Conservation (phyloP, 2,888 invertebrate genomes). For the Eulithis prunata region DNA sequence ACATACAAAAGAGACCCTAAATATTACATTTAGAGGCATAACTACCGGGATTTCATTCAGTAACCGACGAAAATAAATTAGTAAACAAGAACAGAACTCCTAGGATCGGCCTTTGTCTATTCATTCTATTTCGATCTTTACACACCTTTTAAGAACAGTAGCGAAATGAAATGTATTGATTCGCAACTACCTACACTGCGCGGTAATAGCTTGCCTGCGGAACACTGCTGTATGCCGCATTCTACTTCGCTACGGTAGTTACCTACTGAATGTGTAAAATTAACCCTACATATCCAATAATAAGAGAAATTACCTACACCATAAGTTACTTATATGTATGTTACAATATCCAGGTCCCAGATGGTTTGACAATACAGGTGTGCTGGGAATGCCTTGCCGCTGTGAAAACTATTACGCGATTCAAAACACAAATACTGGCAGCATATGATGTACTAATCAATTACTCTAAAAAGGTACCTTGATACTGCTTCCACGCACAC, state of each 20-base stretch:
- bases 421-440: constrained; percentile 56
- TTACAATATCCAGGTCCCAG: constrained; percentile 60
- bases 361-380: constrained; percentile 67
- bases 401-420: constrained; percentile 49
- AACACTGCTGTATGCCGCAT: no score
- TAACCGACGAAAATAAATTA: constrained; percentile 35
- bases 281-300: no score
- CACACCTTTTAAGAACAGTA: neutral
- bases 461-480: constrained; percentile 66
- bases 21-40: neutral
- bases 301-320: no score
- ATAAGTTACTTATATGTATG: neutral
- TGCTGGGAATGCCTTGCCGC: constrained; percentile 75
- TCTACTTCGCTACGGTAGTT: no score
- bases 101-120: constrained; percentile 63
- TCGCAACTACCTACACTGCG: no score
- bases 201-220: no score
- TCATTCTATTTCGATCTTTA: neutral
- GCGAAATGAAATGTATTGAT: no score
- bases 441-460: constrained; percentile 62
- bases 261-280: no score
- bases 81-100: constrained; percentile 71
- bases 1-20: neutral
- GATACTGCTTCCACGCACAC: no score
- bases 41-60: constrained; percentile 44